Evolutionary conservation across 2,113 vertebrate species (phyloP).

Genomic region (Dendrocopos noguchii): DNA sequence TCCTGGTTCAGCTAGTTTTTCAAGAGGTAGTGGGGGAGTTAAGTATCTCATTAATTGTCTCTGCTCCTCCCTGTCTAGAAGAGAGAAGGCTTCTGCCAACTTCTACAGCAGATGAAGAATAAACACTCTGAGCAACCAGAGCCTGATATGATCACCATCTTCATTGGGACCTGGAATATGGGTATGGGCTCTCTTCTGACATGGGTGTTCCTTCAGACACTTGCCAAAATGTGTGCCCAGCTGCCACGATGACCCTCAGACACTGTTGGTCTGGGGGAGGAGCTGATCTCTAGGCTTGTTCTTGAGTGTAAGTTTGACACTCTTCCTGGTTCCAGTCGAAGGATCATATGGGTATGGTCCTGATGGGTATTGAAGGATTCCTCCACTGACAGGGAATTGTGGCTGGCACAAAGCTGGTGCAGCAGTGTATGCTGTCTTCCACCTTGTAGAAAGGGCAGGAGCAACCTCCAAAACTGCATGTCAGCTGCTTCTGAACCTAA

Average conservation of each 20-base stretch:
- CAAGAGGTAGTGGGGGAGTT: not conserved
- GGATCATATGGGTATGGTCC: not conserved
- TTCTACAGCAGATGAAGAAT: conserved; percentile 99
- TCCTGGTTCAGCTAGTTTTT: conserved; percentile 3
- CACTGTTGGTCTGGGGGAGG: not conserved
- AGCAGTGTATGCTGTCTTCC: not conserved
- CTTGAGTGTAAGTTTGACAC: not conserved
- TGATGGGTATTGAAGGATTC: not conserved
- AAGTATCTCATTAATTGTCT: not conserved
- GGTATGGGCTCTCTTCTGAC: conserved; percentile 77
- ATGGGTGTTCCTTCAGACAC: not conserved
- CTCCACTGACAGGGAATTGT: not conserved
- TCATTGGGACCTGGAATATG: conserved; percentile 99
- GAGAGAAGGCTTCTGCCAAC: conserved; percentile 96
- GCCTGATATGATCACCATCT: conserved; percentile 97
- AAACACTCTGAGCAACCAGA: conserved; percentile 94
- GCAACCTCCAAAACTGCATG: not conserved
- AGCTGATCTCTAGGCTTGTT: not conserved
- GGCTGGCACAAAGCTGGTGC: not conserved
- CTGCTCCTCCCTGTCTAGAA: conserved; percentile 80
- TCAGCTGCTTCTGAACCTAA: not conserved
- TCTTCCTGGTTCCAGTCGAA: not conserved
- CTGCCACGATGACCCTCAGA: not conserved
- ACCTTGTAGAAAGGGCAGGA: not conserved
- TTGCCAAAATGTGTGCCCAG: not conserved